Evolutionary conservation across 2,888 invertebrate species (phyloP), one percentile per base, ranked within the genome.

Genomic region (Crioceris asparagi): DNA sequence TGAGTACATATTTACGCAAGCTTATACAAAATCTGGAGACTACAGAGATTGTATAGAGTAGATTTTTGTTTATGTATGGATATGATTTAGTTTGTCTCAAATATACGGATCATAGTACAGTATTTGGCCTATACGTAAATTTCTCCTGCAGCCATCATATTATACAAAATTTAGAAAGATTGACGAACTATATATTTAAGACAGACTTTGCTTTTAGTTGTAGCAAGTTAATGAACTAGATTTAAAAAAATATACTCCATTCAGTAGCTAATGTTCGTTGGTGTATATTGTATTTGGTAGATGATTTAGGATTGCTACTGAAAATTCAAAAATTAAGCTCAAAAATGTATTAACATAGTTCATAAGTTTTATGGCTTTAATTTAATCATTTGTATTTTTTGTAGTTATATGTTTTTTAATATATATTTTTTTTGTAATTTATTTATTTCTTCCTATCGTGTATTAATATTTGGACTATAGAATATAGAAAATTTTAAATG

Each of bases 261-360:
- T 51, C 50, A 51, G 53, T 52, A 51, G 53, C 52, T 46, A 41
- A 43, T 50, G 46, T 48, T 43, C 44, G 43, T 52, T 49, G 47
- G 44, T 53, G 53, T 53, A 50, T 43, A 42, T 46, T 44, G 42
- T 48, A 46, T 49, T 48, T 50, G 45, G 45, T 52, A 50, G 49
- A 48, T 42, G 40, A 39, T 52, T 52, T 52, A 51, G 50, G 49
- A 46, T 49, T 44, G 50, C 51, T 53, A 53, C 51, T 53, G 53
- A 51, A 50, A 43, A 38, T 51, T 44, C 43, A 47, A 50, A 49
- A 51, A 49, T 46, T 47, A 43, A 49, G 49, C 50, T 52, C 51
- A 52, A 53, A 52, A 50, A 27, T 42, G 30, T 36, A 41, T 46
- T 43, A 41, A 35, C 39, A 39, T 47, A 45, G 42, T 37, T 48